Base-by-base conservation (phyloP, 2,888 invertebrate genomes). In the Malacosoma neustria region DNA sequence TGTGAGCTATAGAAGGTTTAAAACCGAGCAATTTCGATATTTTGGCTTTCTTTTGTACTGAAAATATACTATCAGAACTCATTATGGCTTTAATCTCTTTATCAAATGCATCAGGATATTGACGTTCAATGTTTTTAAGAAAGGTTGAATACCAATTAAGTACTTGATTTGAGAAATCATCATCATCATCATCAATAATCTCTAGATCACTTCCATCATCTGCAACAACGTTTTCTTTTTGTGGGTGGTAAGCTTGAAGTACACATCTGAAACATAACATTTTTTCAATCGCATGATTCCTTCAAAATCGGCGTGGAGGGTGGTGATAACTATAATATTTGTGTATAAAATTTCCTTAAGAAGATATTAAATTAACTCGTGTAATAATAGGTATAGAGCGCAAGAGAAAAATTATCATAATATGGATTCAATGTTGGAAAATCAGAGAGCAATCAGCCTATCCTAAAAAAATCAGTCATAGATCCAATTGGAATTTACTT, bases 101-200 rank as follows among this genome's bases (percentile, higher is more conserved):
- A 55, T 94, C 94, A 60, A 94, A 94, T 7, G 87, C 88, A 1
- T 80, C 76, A 0, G 95, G 92, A 62, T 94, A 94, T 48, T 90
- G 89, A 3, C 71, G 82, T 67, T 95, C 94, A 1, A 94, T 62
- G 13, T 75, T 87, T 41, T 87, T 85, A 0, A 93, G 54, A 15
- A 90, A 79, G 11, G 70, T 49, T 0, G 85, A 84, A 48, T 88
- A 89, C 90, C 90, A 90, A 1, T 61, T 54, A 11, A 80, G 57
- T 12, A 84, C 66, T 48, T 72, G 81, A 13, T 64, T 54, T 3
- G 72, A 43, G 49, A 67, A 75, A 30, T 66, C 61, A 37, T 68
- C 57, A 40, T 72, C 69, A 33, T 69, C 76, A 33, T 69, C 76
- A 41, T 82, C 82, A 39, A 82, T 65, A n/a, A 85, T 77, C 62